Conservation (phyloP, 2,888 invertebrate genomes). For the Apamea anceps region DNA sequence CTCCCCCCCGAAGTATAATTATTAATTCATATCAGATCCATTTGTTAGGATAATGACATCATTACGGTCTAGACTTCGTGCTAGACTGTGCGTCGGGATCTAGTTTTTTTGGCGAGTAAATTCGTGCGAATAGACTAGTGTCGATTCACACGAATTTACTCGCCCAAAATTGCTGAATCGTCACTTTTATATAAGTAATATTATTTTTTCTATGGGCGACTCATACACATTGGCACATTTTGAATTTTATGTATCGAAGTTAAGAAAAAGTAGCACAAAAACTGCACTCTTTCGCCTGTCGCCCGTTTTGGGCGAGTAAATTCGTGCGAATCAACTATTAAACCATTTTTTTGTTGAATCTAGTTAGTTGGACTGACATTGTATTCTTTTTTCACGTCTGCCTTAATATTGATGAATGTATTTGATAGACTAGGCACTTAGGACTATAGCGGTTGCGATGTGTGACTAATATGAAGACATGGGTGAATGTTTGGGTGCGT, state of each 20-base stretch:
- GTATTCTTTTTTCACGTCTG: background rate
- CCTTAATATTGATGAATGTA: slow-evolving; percentile 1
- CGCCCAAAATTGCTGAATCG: too few species aligned
- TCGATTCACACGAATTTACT: too few species aligned
- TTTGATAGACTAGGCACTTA: slow-evolving; percentile 23
- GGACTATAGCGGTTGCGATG: background rate
- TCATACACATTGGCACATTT: too few species aligned
- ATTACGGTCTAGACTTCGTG: slow-evolving; percentile 44
- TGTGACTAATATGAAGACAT: background rate
- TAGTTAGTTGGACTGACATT: slow-evolving; percentile 19
- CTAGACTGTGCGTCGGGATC: slow-evolving; percentile 57
- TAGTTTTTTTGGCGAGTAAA: slow-evolving; percentile 32
- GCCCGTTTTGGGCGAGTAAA: too few species aligned
- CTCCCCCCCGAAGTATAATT: slow-evolving; percentile 20
- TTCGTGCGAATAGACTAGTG: too few species aligned
- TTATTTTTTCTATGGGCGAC: too few species aligned
- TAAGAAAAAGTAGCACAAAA: too few species aligned
- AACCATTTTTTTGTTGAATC: slow-evolving; percentile 34
- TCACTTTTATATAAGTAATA: too few species aligned
- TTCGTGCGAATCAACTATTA: too few species aligned
- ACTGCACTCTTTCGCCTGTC: too few species aligned
- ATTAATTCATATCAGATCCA: slow-evolving; percentile 29
- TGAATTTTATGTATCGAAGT: too few species aligned
- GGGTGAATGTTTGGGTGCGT: slow-evolving; percentile 16
- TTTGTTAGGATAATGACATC: slow-evolving; percentile 50